Evolutionary conservation across 1,140 invertebrate species (phyloP).

Genomic region (Chironomus striatipennis): DNA sequence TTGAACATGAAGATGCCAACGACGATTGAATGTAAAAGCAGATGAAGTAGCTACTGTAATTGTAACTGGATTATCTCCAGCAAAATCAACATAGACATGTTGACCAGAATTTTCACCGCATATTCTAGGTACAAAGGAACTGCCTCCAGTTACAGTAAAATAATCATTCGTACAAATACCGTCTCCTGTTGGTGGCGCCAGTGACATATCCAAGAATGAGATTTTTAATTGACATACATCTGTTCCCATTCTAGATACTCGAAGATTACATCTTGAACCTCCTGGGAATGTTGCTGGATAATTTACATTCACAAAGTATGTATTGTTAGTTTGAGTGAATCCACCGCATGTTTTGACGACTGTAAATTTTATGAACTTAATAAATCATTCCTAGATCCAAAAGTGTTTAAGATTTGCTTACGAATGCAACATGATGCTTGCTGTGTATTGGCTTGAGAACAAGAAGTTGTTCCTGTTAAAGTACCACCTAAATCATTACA

Average conservation of each 20-base stretch:
- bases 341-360: constrained; percentile 48
- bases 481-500: constrained; percentile 60
- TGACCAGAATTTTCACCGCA: constrained; percentile 75
- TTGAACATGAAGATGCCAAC: constrained; percentile 66
- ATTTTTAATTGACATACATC: constrained; percentile 70
- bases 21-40: constrained; percentile 50
- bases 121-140: constrained; percentile 54
- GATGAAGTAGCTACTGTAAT: constrained; percentile 56
- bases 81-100: constrained; percentile 72
- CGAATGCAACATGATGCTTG: constrained; percentile 68
- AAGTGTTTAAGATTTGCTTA: constrained; percentile 42
- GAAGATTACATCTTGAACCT: constrained; percentile 58
- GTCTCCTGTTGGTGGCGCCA: constrained; percentile 62
- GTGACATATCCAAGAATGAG: constrained; percentile 63
- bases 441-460: constrained; percentile 43
- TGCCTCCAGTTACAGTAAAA: constrained; percentile 57
- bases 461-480: constrained; percentile 58
- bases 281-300: constrained; percentile 58
- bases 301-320: constrained; percentile 68
- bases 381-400: constrained; percentile 15
- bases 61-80: constrained; percentile 54
- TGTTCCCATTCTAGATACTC: constrained; percentile 54
- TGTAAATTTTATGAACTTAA: background rate
- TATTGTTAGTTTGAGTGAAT: constrained; percentile 64
- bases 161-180: constrained; percentile 63